Conservation (phyloP, 2,113 vertebrate genomes). For the Pontoporia blainvillei region DNA sequence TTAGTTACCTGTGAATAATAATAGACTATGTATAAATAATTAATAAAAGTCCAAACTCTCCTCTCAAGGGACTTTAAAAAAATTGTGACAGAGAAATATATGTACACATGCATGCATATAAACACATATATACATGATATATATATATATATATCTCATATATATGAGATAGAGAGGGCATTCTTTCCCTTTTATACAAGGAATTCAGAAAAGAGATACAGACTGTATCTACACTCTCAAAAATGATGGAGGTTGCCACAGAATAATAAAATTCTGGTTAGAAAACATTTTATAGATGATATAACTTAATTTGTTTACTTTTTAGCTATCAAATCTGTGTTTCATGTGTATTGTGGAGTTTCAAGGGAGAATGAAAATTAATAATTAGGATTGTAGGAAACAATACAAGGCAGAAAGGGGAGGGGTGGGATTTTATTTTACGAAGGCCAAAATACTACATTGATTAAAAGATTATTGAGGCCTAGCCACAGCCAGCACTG, state of each 20-base stretch:
- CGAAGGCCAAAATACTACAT: neutral
- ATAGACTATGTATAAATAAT: neutral
- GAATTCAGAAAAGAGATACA: neutral
- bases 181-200: neutral
- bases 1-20: neutral
- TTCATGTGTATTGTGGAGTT: too few species aligned
- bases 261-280: neutral
- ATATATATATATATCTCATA: neutral
- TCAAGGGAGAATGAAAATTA: too few species aligned
- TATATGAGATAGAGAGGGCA: neutral
- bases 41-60: neutral
- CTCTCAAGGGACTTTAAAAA: neutral
- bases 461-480: neutral
- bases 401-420: neutral
- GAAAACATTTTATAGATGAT: too few species aligned
- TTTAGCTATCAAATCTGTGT: too few species aligned
- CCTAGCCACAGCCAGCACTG: fast-evolving
- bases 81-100: neutral
- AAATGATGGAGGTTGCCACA: neutral
- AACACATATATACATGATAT: neutral
- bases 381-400: neutral
- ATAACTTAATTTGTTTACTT: too few species aligned
- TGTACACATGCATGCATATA: too few species aligned
- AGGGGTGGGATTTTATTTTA: neutral
- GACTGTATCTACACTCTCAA: neutral